Conservation (phyloP, 2,797 vertebrate genomes). For the Gila robusta region DNA sequence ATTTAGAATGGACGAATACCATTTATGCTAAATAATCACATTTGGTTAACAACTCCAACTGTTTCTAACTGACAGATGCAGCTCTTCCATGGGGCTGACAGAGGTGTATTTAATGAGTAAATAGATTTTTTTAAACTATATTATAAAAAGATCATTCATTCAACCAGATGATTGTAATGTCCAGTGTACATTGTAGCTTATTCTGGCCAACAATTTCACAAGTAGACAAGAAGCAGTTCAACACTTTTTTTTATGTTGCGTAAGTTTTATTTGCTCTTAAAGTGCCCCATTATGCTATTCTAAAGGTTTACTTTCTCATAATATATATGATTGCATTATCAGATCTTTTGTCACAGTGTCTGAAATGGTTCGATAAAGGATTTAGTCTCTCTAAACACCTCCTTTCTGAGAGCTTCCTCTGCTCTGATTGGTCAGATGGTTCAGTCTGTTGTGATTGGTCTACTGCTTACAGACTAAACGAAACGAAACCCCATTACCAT, state of each 20-base stretch:
- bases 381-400: not conserved
- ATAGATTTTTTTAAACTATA: not conserved
- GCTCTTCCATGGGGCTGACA: not conserved
- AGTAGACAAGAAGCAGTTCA: no score
- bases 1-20: not conserved
- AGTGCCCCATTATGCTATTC: not conserved
- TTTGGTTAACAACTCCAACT: not conserved
- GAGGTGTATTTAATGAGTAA: not conserved
- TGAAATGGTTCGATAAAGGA: no score
- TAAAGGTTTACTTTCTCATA: no score
- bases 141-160: not conserved
- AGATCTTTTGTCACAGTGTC: not conserved
- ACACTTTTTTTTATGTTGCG: no score
- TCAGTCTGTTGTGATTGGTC: not conserved
- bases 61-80: conserved; percentile 3
- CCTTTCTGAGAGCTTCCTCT: not conserved
- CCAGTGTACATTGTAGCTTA: not conserved
- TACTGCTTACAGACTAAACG: no score
- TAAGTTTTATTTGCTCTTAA: not conserved
- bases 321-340: no score
- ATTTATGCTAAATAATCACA: not conserved
- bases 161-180: not conserved
- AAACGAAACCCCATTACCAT: not conserved
- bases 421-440: not conserved
- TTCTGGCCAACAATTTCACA: not conserved